Evolutionary conservation across 2,113 vertebrate species (phyloP).

Genomic region (Prochilodus magdalenae): DNA sequence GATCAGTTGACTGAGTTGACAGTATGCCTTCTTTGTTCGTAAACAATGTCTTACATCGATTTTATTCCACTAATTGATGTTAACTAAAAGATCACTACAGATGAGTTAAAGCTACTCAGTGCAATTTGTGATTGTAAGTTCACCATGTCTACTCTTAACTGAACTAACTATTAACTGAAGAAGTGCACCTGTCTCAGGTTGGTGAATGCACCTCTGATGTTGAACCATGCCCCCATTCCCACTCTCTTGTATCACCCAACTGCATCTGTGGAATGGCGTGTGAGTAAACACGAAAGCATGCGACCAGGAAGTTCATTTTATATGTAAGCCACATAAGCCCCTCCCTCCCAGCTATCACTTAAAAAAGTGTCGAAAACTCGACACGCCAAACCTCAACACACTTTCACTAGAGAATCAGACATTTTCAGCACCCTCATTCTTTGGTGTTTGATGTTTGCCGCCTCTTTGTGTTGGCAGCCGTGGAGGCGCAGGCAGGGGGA

Average conservation of each 20-base stretch:
- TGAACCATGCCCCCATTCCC: neutral
- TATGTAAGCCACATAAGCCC: constrained; percentile 8
- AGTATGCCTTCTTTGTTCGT: no score
- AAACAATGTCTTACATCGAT: no score
- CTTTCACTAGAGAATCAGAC: no score
- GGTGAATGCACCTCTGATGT: neutral
- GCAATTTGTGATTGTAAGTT: neutral
- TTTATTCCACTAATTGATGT: no score
- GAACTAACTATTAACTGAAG: neutral
- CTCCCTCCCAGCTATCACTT: neutral
- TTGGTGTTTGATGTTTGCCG: constrained; percentile 76
- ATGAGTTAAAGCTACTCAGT: neutral
- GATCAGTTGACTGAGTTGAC: no score
- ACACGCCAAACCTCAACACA: constrained; percentile 67
- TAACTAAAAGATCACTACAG: no score
- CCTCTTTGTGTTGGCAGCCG: constrained; percentile 81
- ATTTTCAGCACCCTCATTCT: no score
- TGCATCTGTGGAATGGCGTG: neutral
- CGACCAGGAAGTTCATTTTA: constrained; percentile 15
- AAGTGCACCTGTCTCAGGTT: neutral
- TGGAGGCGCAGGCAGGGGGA: constrained; percentile 18
- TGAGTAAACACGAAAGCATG: constrained; percentile 36
- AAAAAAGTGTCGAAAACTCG: no score
- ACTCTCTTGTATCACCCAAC: neutral
- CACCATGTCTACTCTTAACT: neutral